Conservation (phyloP, 1,140 invertebrate genomes). For the Anastrepha ludens region DNA sequence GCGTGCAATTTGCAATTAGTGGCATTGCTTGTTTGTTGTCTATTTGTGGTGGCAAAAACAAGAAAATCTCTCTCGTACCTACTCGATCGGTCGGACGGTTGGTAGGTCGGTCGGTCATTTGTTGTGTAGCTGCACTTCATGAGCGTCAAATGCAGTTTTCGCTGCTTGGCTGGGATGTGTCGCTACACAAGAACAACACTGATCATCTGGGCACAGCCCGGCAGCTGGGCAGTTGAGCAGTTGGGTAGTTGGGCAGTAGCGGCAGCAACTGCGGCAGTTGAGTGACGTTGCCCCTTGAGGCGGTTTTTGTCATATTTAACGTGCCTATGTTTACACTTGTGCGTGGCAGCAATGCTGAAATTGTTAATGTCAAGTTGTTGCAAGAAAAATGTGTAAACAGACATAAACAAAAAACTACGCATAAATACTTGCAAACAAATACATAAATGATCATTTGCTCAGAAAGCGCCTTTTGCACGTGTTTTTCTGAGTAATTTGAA, state of each 20-base stretch:
- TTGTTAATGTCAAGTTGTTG: background rate
- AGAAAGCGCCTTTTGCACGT: too few species aligned
- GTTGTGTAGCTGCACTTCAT: background rate
- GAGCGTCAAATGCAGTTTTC: constrained; percentile 15
- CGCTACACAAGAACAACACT: background rate
- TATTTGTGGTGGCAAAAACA: constrained; percentile 1
- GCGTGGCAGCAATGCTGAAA: constrained; percentile 14
- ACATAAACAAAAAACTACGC: background rate
- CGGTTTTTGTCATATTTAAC: constrained; percentile 51
- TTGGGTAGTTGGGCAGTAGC: background rate
- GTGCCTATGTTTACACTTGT: constrained; percentile 40
- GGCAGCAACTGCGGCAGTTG: background rate
- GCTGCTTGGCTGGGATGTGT: background rate
- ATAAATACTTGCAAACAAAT: too few species aligned
- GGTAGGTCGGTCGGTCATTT: background rate
- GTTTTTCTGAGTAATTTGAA: too few species aligned
- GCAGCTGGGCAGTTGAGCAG: too few species aligned
- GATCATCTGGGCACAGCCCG: too few species aligned
- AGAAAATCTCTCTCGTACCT: background rate
- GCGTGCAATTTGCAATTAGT: constrained; percentile 15
- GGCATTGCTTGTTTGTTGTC: constrained; percentile 15
- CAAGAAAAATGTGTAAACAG: background rate
- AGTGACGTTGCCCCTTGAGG: constrained; percentile 33
- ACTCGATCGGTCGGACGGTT: background rate
- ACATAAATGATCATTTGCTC: too few species aligned